Evolutionary conservation across 2,797 vertebrate genomes (phyloP).

Genomic region (Triplophysa bombifrons): DNA sequence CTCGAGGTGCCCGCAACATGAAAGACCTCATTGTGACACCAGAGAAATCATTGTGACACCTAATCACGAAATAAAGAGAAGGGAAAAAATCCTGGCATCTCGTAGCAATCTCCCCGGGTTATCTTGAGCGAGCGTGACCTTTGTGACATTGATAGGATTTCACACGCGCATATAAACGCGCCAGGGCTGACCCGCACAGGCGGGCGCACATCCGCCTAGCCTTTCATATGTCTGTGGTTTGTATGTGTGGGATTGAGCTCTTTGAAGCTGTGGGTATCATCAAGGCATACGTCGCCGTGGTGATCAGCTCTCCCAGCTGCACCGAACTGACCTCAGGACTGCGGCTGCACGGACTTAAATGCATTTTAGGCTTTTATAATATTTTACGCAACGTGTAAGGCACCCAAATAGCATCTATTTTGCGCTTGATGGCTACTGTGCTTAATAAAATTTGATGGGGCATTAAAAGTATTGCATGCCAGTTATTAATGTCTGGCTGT

Average conservation of each 20-base stretch:
- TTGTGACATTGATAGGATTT: conserved; percentile 84
- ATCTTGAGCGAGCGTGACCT: conserved; percentile 79
- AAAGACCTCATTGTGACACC: conserved; percentile 80
- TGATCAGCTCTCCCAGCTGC: conserved; percentile 54
- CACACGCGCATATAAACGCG: conserved; percentile 59
- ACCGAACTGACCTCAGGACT: conserved; percentile 50
- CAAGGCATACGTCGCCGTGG: conserved; percentile 63
- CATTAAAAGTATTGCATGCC: conserved; percentile 46
- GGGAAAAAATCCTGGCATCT: conserved; percentile 69
- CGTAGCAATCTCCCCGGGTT: conserved; percentile 75
- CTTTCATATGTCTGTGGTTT: conserved; percentile 59
- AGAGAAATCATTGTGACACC: conserved; percentile 80
- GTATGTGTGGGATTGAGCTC: conserved; percentile 55
- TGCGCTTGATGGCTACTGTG: conserved; percentile 48
- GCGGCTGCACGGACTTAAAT: conserved; percentile 39
- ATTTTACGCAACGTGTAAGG: conserved; percentile 43
- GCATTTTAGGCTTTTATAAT: conserved; percentile 36
- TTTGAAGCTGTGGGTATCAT: conserved; percentile 66
- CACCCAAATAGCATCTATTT: conserved; percentile 36
- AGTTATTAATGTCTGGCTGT: conserved; percentile 50
- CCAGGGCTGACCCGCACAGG: conserved; percentile 27
- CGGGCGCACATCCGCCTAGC: conserved; percentile 48
- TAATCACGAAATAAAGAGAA: conserved; percentile 75
- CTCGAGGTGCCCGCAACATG: conserved; percentile 75
- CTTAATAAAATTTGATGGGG: conserved; percentile 51